A percentile compares a stretch with the other conserved stretches of the same genome.
These are phyloP conservation scores for Mohoua ochrocephala DNA, from an alignment of 2,113 vertebrate species.

Conservation along the genomic window DNA sequence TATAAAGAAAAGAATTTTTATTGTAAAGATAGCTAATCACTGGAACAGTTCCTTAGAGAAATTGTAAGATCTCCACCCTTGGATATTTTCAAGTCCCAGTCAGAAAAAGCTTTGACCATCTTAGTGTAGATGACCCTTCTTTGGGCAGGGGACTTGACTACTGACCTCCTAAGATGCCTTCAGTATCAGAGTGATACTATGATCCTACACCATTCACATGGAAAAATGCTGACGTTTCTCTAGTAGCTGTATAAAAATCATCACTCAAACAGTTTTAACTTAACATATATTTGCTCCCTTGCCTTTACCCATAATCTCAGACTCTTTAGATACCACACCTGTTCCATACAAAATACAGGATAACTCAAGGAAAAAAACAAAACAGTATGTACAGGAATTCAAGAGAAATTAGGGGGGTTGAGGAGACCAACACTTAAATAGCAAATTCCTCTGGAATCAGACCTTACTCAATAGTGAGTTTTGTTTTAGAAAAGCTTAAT, in stretches of 20 bases:
- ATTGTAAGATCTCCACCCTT: neutral
- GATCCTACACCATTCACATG: neutral
- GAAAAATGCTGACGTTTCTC: neutral
- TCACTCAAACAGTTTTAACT: neutral
- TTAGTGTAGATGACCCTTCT: neutral
- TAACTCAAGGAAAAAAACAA: neutral
- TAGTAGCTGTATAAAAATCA: neutral
- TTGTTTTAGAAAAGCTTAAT: neutral
- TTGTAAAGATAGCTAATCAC: neutral
- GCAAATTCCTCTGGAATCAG: neutral
- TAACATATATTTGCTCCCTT: neutral
- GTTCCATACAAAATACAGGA: neutral
- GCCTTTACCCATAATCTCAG: neutral
- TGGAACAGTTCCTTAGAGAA: neutral
- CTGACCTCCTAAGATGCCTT: neutral
- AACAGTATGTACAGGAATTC: neutral
- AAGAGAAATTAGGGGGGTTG: neutral
- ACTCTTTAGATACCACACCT: neutral
- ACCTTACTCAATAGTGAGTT: neutral
- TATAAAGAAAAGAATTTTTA: neutral
- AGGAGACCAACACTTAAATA: neutral
- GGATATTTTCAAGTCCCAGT: neutral
- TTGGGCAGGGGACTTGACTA: neutral
- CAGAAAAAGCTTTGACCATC: neutral
- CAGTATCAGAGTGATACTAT: neutral